Percentiles rank a stretch among this genome's conserved stretches.
phyloP scores from a whole-genome alignment of 2,113 vertebrate species.

The Callithrix jacchus region DNA sequence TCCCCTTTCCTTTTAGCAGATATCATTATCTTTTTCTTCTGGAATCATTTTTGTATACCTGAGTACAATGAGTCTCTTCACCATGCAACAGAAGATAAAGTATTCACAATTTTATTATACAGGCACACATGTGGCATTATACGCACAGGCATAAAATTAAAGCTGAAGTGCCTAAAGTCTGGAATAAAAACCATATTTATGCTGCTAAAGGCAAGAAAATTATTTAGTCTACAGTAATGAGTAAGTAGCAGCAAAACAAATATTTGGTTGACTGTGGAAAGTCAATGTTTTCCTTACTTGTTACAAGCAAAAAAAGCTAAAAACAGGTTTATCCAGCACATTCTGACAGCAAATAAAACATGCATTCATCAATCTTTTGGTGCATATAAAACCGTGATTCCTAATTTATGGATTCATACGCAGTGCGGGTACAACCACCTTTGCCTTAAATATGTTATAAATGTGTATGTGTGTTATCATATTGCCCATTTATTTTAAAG shows the following conservation, averaged over 20 bases:
- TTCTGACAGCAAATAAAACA: slow-evolving; percentile 63
- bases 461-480: not conserved
- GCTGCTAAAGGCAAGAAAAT: slow-evolving; percentile 64
- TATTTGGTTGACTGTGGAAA: slow-evolving; percentile 73
- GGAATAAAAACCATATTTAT: slow-evolving; percentile 64
- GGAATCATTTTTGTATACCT: slow-evolving; percentile 62
- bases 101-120: slow-evolving; percentile 63
- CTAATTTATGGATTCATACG: slow-evolving; percentile 46
- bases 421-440: not conserved
- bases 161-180: slow-evolving; percentile 42
- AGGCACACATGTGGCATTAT: slow-evolving; percentile 49
- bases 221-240: slow-evolving; percentile 80
- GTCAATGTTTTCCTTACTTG: slow-evolving; percentile 72
- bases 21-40: slow-evolving; percentile 65
- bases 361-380: slow-evolving; percentile 43
- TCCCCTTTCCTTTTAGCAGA: slow-evolving; percentile 62
- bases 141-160: slow-evolving; percentile 56
- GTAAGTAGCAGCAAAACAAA: slow-evolving; percentile 77
- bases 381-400: slow-evolving; percentile 29
- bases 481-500: slow-evolving; percentile 33
- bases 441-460: not conserved
- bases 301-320: slow-evolving; percentile 68
- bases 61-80: slow-evolving; percentile 54
- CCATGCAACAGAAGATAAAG: slow-evolving; percentile 55
- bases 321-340: slow-evolving; percentile 70